Base-by-base conservation (phyloP, 2,888 invertebrate species). In the Polietes domitor region DNA sequence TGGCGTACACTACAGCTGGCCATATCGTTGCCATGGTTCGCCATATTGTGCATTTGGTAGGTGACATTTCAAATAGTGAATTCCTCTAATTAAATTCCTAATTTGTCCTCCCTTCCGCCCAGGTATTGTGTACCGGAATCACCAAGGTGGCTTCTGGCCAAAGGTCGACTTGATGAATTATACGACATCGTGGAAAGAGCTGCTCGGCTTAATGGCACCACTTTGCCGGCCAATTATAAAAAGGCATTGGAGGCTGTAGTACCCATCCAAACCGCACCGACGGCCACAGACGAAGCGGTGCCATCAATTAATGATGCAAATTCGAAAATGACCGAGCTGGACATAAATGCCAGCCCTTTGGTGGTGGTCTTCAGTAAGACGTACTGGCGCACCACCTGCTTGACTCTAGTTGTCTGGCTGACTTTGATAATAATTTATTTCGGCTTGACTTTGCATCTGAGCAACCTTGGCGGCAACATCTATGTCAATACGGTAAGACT, bases 51-150 rank as follows among this genome's bases (percentile, higher is more conserved):
- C 32, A 92, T 94, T 79, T 94, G 94, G 93, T 94, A 91, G 92
- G 93, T 90, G 19, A 15, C 61, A 24, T 74, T 53, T 58, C 19
- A 32, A 32, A 5, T 24, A 15, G 15, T 58, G 15, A 2, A 58
- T 58, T 15, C 12, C 37, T 7, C 17, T 12, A 9, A 19, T 50
- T 26, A 77, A 37, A 55, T 37, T 32, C 47, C 15, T 17, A 63
- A 53, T 32, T 50, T 75, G 12, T 53, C 17, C 50, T 10, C 19
- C 55, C 41, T 43, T 17, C 63, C 9, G 19, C 24, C n/a, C 24
- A 96, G 96, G 95, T 95, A 94, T 92, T 93, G 95, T 76, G 91
- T 96, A 77, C 96, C 96, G 6, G 96, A 96, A 93, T 96, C 96
- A 1, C 96, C 96, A 4, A 93, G 96, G 88, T 96, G 96, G 96